Evolutionary conservation across 2,113 vertebrate genomes (phyloP).

Genomic region (Mesitornis unicolor): DNA sequence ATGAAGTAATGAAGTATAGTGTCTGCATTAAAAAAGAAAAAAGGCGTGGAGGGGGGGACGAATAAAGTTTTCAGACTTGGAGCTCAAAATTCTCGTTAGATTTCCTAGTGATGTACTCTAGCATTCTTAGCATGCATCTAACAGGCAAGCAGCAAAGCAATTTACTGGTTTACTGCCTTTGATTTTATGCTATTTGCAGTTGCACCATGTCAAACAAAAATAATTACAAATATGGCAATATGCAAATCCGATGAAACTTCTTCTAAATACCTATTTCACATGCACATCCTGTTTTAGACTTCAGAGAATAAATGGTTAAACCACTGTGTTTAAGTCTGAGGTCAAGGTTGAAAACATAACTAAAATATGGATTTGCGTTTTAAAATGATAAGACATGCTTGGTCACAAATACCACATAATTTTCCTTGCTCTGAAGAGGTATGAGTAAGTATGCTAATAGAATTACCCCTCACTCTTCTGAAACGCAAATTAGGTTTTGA

Average conservation of each 20-base stretch:
- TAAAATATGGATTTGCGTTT: conserved; percentile 16
- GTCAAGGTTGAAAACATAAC: conserved; percentile 58
- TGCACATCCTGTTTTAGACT: background rate
- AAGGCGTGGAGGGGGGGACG: background rate
- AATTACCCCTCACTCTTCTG: conserved; percentile 40
- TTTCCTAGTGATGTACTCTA: background rate
- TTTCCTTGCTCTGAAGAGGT: conserved; percentile 1
- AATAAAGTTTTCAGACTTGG: background rate
- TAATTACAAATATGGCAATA: conserved; percentile 47
- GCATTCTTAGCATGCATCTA: conserved; percentile 46
- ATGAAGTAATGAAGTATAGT: background rate
- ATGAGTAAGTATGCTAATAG: background rate
- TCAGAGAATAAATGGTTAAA: conserved; percentile 27
- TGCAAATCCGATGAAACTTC: conserved; percentile 34
- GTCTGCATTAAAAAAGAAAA: background rate
- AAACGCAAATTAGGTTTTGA: conserved; percentile 30
- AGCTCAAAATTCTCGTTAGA: background rate
- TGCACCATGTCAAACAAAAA: conserved; percentile 60
- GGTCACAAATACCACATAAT: background rate
- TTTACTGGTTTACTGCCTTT: conserved; percentile 61
- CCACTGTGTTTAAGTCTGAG: conserved; percentile 27
- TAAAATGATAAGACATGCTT: conserved; percentile 11
- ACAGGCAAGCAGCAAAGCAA: conserved; percentile 56
- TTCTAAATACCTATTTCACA: background rate
- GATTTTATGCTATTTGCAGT: conserved; percentile 56